Conservation (phyloP, 2,797 vertebrate genomes). For the Halcyon badia region DNA sequence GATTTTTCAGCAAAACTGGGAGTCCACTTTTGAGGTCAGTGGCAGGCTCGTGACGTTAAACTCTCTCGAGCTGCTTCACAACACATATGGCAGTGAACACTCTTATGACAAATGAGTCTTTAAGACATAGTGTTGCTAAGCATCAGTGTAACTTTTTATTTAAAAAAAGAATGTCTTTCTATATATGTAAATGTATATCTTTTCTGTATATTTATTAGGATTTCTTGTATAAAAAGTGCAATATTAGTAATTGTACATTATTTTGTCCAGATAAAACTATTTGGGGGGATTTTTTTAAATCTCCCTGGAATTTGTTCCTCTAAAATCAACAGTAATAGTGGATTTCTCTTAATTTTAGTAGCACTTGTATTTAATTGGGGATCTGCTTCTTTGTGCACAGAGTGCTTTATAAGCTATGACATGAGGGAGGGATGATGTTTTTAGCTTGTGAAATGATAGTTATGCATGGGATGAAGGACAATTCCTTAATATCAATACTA, state of each 20-base stretch:
- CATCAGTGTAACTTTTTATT: conserved; percentile 78
- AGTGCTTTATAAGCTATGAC: conserved; percentile 45
- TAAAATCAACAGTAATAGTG: conserved; percentile 49
- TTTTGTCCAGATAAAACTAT: conserved; percentile 81
- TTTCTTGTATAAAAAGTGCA: conserved; percentile 88
- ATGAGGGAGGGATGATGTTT: background rate
- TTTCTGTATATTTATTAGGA: conserved; percentile 95
- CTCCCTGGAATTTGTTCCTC: conserved; percentile 73
- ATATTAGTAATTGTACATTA: conserved; percentile 87
- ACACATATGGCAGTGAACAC: background rate
- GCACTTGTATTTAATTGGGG: conserved; percentile 68
- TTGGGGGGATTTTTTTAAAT: conserved; percentile 45
- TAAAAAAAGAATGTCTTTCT: conserved; percentile 79
- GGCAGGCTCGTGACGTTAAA: background rate
- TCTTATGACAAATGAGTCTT: conserved; percentile 65
- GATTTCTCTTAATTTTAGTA: conserved; percentile 67
- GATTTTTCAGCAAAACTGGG: conserved; percentile 31
- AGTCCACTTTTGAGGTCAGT: background rate
- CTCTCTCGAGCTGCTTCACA: conserved; percentile 8
- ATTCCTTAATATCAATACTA: background rate
- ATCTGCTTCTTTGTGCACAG: conserved; percentile 61
- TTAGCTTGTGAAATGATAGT: conserved; percentile 14
- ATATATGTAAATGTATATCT: conserved; percentile 82
- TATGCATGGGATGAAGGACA: conserved; percentile 45
- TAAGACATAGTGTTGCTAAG: conserved; percentile 74